Percentiles rank a stretch among this genome's conserved stretches.
phyloP scores from a whole-genome alignment of 2,113 vertebrate species.

The Chaetodon trifascialis region DNA sequence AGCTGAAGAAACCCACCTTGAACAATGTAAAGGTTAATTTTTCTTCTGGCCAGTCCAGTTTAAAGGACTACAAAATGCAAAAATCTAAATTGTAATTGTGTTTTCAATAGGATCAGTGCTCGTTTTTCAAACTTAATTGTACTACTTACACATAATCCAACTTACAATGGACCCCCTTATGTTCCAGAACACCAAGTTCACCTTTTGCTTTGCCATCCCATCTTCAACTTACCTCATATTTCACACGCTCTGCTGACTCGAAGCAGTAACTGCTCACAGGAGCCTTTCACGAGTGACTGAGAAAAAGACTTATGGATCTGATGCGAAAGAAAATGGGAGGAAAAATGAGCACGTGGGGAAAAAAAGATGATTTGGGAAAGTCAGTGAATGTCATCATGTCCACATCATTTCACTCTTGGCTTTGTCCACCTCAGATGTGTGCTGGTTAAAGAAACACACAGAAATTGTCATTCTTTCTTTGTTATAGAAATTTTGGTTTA shows the following conservation, averaged over 20 bases:
- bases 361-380: conserved; percentile 2
- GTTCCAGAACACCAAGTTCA: not conserved
- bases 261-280: not conserved
- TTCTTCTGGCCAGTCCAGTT: too few relatives aligned
- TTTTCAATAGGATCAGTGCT: too few relatives aligned
- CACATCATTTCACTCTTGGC: not conserved
- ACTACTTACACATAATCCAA: too few relatives aligned
- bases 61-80: too few relatives aligned
- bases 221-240: not conserved
- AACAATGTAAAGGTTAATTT: too few relatives aligned
- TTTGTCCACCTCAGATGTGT: not conserved
- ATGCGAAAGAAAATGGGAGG: not conserved
- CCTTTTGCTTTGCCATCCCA: not conserved
- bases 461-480: not conserved
- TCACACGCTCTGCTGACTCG: not conserved
- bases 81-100: too few relatives aligned
- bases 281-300: conserved; percentile 18
- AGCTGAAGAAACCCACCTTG: too few relatives aligned
- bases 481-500: not conserved
- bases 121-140: too few relatives aligned
- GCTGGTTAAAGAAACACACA: not conserved
- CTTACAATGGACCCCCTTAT: not conserved
- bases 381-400: conserved; percentile 17
- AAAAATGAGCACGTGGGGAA: not conserved
- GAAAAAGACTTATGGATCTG: not conserved